Evolutionary conservation across 2,797 vertebrate genomes (phyloP).

Genomic region (Propithecus perrieri): DNA sequence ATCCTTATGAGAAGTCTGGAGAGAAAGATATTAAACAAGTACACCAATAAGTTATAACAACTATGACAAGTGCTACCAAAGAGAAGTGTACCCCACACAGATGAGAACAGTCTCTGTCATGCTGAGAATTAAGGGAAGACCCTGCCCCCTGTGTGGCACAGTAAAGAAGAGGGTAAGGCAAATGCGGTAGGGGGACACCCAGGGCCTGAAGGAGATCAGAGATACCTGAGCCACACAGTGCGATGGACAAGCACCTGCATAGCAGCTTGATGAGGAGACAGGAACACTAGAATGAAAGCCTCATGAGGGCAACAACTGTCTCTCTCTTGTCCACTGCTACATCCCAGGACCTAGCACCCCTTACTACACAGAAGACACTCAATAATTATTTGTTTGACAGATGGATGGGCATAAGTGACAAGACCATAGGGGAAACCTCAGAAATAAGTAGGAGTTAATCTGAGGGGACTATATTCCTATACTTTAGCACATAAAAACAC

Average conservation of each 20-base stretch:
- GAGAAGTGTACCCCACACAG: background rate
- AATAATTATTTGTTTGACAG: background rate
- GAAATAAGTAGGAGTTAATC: background rate
- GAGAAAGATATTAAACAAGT: slow-evolving; percentile 19
- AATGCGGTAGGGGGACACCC: background rate
- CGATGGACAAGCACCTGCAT: background rate
- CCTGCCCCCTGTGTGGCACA: background rate
- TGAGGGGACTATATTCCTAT: background rate
- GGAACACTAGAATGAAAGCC: background rate
- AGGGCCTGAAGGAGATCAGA: background rate
- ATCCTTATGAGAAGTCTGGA: background rate
- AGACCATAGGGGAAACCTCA: background rate
- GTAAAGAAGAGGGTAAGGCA: background rate
- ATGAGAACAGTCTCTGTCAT: background rate
- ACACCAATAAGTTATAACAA: background rate
- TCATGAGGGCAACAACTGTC: background rate
- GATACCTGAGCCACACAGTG: background rate
- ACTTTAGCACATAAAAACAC: slow-evolving; percentile 4
- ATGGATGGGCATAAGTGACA: background rate
- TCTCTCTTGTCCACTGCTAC: background rate
- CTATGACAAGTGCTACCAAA: background rate
- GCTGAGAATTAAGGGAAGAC: background rate
- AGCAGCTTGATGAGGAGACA: background rate
- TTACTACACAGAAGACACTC: background rate
- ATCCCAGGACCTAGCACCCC: background rate